phyloP scores from a whole-genome alignment of 1,140 invertebrate species.

The Camponotus pennsylvanicus region DNA sequence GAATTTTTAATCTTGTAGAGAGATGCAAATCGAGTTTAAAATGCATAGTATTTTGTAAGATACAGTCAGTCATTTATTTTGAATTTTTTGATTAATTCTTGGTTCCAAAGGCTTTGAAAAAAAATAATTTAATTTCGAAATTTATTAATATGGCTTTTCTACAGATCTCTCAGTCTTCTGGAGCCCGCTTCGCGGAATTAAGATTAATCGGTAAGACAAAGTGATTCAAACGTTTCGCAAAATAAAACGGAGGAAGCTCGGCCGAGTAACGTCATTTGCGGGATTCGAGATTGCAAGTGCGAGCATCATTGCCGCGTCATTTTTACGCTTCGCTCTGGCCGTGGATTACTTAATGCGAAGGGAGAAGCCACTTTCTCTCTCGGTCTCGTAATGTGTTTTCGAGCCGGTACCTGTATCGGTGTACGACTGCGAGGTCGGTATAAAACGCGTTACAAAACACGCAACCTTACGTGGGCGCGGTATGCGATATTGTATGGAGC shows the following conservation, averaged over 20 bases:
- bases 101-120: not conserved
- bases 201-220: conserved; percentile 16
- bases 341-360: conserved; percentile 71
- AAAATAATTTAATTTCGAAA: not conserved
- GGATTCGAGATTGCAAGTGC: conserved; percentile 10
- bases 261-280: conserved; percentile 33
- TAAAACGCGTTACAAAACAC: conserved; percentile 62
- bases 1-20: not conserved
- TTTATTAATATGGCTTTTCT: not conserved
- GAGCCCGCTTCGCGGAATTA: not conserved
- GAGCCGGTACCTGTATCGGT: conserved; percentile 54
- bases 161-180: not conserved
- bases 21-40: not conserved
- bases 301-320: conserved; percentile 25
- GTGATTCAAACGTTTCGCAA: conserved; percentile 6
- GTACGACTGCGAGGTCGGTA: conserved; percentile 57
- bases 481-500: not conserved
- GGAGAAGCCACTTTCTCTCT: conserved; percentile 72
- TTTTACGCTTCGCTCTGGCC: conserved; percentile 48
- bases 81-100: not conserved
- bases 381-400: conserved; percentile 67
- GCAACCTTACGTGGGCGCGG: conserved; percentile 46
- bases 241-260: conserved; percentile 38
- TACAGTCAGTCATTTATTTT: not conserved
- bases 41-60: not conserved